Percentiles rank a stretch among this genome's conserved stretches.
Evolutionary conservation across 2,113 vertebrate species (phyloP).

Genomic region (Psilopogon haemacephalus): DNA sequence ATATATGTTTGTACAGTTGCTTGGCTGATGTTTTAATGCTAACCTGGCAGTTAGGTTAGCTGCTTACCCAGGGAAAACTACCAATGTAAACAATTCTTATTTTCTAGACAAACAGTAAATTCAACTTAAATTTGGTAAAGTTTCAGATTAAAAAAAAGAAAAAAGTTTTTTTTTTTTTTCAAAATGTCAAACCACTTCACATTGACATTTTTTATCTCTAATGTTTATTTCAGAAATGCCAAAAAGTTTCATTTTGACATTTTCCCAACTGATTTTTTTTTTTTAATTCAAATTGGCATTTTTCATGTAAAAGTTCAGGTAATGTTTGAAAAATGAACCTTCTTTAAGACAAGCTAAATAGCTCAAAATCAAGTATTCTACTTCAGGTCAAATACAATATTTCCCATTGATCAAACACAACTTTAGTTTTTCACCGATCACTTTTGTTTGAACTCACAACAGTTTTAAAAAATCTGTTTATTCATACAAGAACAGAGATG

Average conservation of each 20-base stretch:
- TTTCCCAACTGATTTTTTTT: neutral
- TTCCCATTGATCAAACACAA: neutral
- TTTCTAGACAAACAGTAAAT: slow-evolving; percentile 44
- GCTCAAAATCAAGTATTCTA: neutral
- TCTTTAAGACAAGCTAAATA: neutral
- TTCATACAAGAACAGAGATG: neutral
- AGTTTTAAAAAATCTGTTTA: neutral
- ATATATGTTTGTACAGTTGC: neutral
- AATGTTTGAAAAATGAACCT: neutral
- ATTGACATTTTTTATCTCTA: slow-evolving; percentile 51
- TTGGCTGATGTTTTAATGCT: neutral
- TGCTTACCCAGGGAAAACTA: slow-evolving; percentile 23
- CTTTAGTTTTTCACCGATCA: neutral
- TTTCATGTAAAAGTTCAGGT: slow-evolving; percentile 31
- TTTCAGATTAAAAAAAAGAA: neutral
- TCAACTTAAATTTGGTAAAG: slow-evolving; percentile 46
- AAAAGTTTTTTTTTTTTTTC: slow-evolving; percentile 34
- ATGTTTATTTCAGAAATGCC: slow-evolving; percentile 58
- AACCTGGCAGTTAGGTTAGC: slow-evolving; percentile 17
- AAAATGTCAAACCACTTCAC: slow-evolving; percentile 54
- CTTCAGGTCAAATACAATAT: neutral
- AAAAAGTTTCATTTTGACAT: slow-evolving; percentile 50
- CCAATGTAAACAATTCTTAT: neutral
- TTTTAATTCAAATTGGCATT: slow-evolving; percentile 7
- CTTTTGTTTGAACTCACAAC: neutral